Evolutionary conservation across 2,113 vertebrate species (phyloP).

Genomic region (Labrus mixtus): DNA sequence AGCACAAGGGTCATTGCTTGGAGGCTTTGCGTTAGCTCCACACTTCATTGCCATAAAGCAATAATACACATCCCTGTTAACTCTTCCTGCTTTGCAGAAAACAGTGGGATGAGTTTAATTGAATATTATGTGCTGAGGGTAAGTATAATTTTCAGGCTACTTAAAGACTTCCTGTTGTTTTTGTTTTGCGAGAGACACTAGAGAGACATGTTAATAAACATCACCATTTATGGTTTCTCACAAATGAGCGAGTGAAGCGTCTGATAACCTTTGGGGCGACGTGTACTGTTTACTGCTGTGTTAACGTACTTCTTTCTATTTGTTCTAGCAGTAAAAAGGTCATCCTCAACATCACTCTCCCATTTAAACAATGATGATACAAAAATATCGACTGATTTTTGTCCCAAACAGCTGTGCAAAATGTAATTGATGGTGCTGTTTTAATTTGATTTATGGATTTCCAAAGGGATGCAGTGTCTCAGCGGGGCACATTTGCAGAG

Average conservation of each 20-base stretch:
- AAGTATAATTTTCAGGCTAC: conserved; percentile 70
- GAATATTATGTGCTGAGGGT: conserved; percentile 76
- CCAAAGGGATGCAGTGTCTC: conserved; percentile 61
- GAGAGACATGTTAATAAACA: conserved; percentile 57
- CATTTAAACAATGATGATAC: conserved; percentile 58
- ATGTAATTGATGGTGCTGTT: conserved; percentile 67
- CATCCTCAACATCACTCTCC: conserved; percentile 42
- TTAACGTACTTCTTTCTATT: conserved; percentile 49
- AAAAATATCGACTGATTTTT: conserved; percentile 42
- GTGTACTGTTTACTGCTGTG: conserved; percentile 35
- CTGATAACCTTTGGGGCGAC: conserved; percentile 49
- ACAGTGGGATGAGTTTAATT: conserved; percentile 72
- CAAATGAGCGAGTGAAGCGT: conserved; percentile 40
- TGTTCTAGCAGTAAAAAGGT: conserved; percentile 62
- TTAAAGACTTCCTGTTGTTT: conserved; percentile 70
- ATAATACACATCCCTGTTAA: conserved; percentile 80
- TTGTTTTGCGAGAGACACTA: conserved; percentile 61
- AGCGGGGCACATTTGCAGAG: conserved; percentile 64
- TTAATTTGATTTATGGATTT: conserved; percentile 73
- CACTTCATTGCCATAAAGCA: conserved; percentile 84
- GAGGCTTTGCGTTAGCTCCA: conserved; percentile 78
- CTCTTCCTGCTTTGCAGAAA: conserved; percentile 71
- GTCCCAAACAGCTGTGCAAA: conserved; percentile 44
- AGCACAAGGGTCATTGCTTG: conserved; percentile 81
- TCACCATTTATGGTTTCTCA: conserved; percentile 51